Percentiles rank a stretch among this genome's conserved stretches.
Conservation (phyloP, 2,113 vertebrate species). For the Semnornis frantzii region DNA sequence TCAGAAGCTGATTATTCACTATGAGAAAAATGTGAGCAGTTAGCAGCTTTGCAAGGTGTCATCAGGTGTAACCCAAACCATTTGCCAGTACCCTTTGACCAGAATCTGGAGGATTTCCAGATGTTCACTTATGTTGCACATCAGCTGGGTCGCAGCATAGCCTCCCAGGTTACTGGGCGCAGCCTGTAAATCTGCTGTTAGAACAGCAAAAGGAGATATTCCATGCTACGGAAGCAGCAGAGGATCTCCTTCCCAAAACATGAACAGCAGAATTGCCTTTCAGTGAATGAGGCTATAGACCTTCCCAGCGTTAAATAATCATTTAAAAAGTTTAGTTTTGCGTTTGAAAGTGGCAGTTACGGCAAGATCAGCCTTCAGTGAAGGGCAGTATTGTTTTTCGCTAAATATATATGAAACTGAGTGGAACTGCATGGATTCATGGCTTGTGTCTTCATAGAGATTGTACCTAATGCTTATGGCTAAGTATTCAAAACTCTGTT, state of each 20-base stretch:
- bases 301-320: neutral
- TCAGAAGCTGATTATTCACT: neutral
- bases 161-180: accelerated
- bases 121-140: accelerated
- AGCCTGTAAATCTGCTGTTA: accelerated
- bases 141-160: too few species aligned
- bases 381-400: neutral
- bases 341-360: neutral
- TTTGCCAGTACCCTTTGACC: neutral
- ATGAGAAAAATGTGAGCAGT: accelerated
- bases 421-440: neutral
- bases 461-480: neutral
- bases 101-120: neutral
- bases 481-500: neutral
- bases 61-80: neutral
- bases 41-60: neutral
- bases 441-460: neutral
- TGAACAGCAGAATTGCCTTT: neutral
- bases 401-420: accelerated
- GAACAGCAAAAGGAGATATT: accelerated
- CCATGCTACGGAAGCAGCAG: accelerated
- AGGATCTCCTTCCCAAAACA: neutral
- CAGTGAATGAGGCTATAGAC: neutral
- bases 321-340: neutral
- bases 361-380: too few species aligned